Conservation (phyloP, 2,113 vertebrate species). For the Tachysurus vachellii region DNA sequence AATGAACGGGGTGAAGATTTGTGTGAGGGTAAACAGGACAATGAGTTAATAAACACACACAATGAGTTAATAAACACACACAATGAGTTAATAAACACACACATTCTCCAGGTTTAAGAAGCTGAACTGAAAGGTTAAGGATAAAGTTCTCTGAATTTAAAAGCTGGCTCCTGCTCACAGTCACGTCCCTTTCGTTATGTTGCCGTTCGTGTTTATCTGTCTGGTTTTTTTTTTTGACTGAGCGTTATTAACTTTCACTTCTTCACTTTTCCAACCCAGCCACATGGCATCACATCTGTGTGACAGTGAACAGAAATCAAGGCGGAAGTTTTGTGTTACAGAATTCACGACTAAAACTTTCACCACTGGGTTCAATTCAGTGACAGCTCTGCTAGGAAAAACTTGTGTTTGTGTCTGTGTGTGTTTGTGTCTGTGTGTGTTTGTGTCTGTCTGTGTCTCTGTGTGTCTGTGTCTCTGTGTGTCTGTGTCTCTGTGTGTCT, state of each 20-base stretch:
- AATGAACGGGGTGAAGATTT: not conserved
- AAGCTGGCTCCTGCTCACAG: not conserved
- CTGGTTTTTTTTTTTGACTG: not conserved
- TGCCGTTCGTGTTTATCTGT: not conserved
- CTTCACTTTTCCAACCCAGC: not conserved
- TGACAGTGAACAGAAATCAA: not conserved
- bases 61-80: too few relatives aligned
- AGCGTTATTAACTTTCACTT: not conserved
- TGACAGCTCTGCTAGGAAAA: not conserved
- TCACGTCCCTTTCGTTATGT: not conserved
- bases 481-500: not conserved
- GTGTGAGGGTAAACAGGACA: too few relatives aligned
- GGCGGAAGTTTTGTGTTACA: not conserved
- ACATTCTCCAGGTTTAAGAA: not conserved
- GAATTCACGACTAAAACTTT: not conserved
- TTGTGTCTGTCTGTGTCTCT: constrained; percentile 16
- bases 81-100: not conserved
- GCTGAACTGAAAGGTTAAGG: not conserved
- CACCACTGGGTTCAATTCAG: not conserved
- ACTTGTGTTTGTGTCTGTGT: not conserved
- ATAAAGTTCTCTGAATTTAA: not conserved
- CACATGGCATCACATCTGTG: not conserved
- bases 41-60: too few relatives aligned
- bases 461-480: constrained; percentile 21
- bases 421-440: constrained; percentile 16